These are phyloP conservation scores for Champsocephalus esox DNA, from an alignment of 2,797 vertebrate genomes.

Conservation along the genomic window DNA sequence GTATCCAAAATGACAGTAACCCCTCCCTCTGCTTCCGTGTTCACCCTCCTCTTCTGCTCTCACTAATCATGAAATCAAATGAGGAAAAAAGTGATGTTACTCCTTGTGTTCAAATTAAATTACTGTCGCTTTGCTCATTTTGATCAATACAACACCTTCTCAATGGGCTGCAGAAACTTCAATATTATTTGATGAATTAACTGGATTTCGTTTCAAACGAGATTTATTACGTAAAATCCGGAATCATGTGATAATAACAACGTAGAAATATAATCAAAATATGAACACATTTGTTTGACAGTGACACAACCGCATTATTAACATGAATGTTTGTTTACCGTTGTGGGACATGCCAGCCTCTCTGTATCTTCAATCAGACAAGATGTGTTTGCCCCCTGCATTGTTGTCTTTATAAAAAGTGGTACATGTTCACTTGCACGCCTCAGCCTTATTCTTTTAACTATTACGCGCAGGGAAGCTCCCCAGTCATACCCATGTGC, in stretches of 20 bases:
- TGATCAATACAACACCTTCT: not conserved
- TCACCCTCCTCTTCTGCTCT: conserved; percentile 31
- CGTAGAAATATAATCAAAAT: not conserved
- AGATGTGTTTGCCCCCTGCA: not conserved
- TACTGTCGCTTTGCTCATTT: not conserved
- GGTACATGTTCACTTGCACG: conserved; percentile 16
- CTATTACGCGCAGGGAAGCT: not conserved
- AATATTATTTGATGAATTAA: conserved; percentile 1
- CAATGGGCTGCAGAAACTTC: not conserved
- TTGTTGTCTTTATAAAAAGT: conserved; percentile 34
- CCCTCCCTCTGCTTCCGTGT: conserved; percentile 52
- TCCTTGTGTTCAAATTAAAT: conserved; percentile 13
- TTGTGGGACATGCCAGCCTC: conserved; percentile 6
- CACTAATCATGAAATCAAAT: conserved; percentile 32
- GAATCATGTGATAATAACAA: not conserved
- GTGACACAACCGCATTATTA: not conserved
- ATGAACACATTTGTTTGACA: not conserved
- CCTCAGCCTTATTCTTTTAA: not conserved
- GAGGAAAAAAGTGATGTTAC: conserved; percentile 33
- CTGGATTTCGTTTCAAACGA: not conserved
- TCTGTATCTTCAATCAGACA: conserved; percentile 8
- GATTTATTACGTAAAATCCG: not conserved
- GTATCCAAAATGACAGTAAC: conserved; percentile 24
- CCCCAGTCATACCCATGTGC: not conserved
- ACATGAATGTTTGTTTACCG: conserved; percentile 54